Percentiles rank a stretch among this genome's conserved stretches.
Evolutionary conservation across 2,797 vertebrate genomes (phyloP).

Genomic region (Poecile montanus): DNA sequence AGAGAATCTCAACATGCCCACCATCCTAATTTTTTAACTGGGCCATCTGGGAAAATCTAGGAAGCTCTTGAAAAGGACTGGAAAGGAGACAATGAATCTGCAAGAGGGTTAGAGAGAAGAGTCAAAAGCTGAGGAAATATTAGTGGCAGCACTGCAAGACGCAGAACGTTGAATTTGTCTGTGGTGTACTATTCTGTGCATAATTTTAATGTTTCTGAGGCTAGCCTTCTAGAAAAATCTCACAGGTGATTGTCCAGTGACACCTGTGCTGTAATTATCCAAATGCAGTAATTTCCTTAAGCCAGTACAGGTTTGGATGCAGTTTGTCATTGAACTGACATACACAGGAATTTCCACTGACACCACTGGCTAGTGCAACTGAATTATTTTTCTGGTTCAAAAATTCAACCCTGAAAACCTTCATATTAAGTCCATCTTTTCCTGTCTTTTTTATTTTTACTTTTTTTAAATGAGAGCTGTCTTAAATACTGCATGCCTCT

Average conservation of each 20-base stretch:
- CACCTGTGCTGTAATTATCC: background rate
- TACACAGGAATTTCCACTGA: background rate
- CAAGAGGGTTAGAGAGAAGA: background rate
- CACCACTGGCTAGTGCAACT: background rate
- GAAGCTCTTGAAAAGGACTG: background rate
- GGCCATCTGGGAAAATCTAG: background rate
- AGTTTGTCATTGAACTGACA: background rate
- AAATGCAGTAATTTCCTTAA: background rate
- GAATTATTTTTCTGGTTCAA: background rate
- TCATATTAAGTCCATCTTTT: background rate
- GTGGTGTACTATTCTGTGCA: background rate
- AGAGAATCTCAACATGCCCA: background rate
- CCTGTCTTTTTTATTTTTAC: accelerated
- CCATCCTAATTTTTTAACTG: background rate
- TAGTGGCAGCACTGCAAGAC: background rate
- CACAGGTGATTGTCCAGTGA: background rate
- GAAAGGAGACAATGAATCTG: background rate
- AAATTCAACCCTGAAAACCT: background rate
- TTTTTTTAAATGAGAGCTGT: background rate
- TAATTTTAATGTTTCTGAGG: background rate
- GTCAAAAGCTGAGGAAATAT: background rate
- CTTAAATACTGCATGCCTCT: background rate
- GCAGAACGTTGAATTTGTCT: background rate
- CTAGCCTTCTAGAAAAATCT: background rate
- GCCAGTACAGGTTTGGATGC: background rate